Percentiles rank a stretch among this genome's conserved stretches.
These are phyloP conservation scores for Agrotis segetum DNA, from an alignment of 2,888 invertebrate genomes.

Conservation along the genomic window DNA sequence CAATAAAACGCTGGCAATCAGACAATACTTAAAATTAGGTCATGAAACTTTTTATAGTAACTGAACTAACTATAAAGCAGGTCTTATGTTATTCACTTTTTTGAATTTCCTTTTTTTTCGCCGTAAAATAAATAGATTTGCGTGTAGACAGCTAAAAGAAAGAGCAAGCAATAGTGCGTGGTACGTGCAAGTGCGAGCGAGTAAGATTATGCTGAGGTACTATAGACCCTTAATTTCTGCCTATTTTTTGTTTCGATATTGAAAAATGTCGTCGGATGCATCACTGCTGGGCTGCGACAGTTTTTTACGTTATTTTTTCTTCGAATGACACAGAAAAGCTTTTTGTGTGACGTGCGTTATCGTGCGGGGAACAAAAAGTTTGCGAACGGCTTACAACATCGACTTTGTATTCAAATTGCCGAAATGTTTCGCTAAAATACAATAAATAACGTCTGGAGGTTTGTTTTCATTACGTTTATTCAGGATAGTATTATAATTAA, in stretches of 20 bases:
- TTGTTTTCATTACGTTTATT: slow-evolving; percentile 57
- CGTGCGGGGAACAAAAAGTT: slow-evolving; percentile 79
- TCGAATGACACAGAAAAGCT: slow-evolving; percentile 89
- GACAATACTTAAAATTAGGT: no score
- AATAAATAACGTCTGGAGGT: slow-evolving; percentile 43
- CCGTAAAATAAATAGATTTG: no score
- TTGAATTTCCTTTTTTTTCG: no score
- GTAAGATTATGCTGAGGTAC: no score
- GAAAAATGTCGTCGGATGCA: slow-evolving; percentile 85
- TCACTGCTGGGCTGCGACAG: slow-evolving; percentile 74
- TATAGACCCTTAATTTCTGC: slow-evolving; percentile 72
- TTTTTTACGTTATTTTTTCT: slow-evolving; percentile 76
- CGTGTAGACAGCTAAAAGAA: no score
- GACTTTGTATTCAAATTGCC: slow-evolving; percentile 84
- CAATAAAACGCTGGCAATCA: no score
- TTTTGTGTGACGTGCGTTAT: slow-evolving; percentile 87
- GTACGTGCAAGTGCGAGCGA: no score
- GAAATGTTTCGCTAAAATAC: slow-evolving; percentile 58
- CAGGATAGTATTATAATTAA: slow-evolving; percentile 23
- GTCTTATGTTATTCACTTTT: no score
- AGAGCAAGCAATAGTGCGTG: no score
- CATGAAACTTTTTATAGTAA: no score
- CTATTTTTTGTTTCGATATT: slow-evolving; percentile 79
- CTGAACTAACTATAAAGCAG: no score
- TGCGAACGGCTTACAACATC: slow-evolving; percentile 64